Conservation (phyloP, 2,113 vertebrate species). For the Seriola dumerili region DNA sequence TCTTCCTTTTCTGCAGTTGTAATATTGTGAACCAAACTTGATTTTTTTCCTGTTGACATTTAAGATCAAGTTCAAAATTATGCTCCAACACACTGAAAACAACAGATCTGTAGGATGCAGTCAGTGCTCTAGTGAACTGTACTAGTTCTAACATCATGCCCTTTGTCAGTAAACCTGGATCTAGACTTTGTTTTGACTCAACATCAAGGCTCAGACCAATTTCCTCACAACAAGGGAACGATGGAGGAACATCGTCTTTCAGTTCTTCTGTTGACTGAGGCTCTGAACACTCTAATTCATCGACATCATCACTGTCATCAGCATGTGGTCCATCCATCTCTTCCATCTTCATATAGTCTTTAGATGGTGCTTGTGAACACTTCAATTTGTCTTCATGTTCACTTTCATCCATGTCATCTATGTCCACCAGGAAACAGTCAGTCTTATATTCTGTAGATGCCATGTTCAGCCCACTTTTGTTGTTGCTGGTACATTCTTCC, state of each 20-base stretch:
- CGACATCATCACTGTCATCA: not conserved
- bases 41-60: slow-evolving; percentile 2
- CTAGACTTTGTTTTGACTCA: slow-evolving; percentile 37
- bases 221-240: slow-evolving; percentile 33
- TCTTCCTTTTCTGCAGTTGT: slow-evolving; percentile 16
- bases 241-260: not conserved
- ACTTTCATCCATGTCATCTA: slow-evolving; percentile 3
- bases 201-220: slow-evolving; percentile 41
- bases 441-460: not conserved
- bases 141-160: slow-evolving; percentile 43
- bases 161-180: slow-evolving; percentile 37
- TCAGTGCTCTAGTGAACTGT: slow-evolving; percentile 16
- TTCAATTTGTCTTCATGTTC: not conserved
- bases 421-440: not conserved
- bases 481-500: not conserved
- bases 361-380: not conserved
- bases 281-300: not conserved
- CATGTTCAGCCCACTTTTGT: slow-evolving; percentile 6
- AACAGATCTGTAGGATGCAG: slow-evolving; percentile 21
- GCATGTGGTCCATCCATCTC: not conserved
- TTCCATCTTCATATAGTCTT: not conserved
- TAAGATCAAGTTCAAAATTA: slow-evolving; percentile 45
- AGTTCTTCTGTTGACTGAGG: not conserved
- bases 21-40: not conserved
- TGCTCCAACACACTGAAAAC: slow-evolving; percentile 35